Conservation (phyloP, 1,140 invertebrate species). For the Plectrocnemia conspersa region DNA sequence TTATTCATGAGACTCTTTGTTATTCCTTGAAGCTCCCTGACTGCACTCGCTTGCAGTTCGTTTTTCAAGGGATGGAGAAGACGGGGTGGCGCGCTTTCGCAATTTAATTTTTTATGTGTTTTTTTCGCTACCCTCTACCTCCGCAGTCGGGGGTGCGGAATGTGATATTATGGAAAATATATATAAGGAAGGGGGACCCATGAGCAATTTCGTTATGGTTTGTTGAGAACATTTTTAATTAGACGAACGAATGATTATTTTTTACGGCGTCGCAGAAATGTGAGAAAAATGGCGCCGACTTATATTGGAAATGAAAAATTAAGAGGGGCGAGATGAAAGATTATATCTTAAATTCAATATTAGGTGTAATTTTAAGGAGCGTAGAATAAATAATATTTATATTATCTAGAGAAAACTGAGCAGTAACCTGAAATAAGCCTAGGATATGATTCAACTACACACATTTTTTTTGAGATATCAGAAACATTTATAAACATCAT, state of each 20-base stretch:
- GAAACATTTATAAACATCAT: no score
- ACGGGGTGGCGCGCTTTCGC: conserved; percentile 27
- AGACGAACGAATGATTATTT: conserved; percentile 38
- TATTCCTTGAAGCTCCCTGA: no score
- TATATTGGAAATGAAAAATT: conserved; percentile 1
- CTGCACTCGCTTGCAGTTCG: neutral
- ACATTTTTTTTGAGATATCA: no score
- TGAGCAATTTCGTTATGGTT: conserved; percentile 53
- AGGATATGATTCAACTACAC: no score
- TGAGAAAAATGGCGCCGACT: neutral
- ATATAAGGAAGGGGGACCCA: conserved; percentile 23
- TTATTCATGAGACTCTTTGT: conserved; percentile 10
- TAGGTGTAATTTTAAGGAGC: no score
- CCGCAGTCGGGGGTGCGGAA: conserved; percentile 28
- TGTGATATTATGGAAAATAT: conserved; percentile 33
- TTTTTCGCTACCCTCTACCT: conserved; percentile 38
- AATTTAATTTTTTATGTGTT: conserved; percentile 57
- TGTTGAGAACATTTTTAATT: conserved; percentile 56
- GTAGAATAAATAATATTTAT: no score
- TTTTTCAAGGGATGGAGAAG: conserved; percentile 10
- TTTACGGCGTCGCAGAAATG: conserved; percentile 22
- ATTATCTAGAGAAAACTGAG: no score
- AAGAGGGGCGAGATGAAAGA: no score
- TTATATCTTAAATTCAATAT: no score
- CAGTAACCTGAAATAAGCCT: no score